These are phyloP conservation scores for Dendrocincla fuliginosa DNA, from an alignment of 2,797 vertebrate genomes.

Conservation along the genomic window DNA sequence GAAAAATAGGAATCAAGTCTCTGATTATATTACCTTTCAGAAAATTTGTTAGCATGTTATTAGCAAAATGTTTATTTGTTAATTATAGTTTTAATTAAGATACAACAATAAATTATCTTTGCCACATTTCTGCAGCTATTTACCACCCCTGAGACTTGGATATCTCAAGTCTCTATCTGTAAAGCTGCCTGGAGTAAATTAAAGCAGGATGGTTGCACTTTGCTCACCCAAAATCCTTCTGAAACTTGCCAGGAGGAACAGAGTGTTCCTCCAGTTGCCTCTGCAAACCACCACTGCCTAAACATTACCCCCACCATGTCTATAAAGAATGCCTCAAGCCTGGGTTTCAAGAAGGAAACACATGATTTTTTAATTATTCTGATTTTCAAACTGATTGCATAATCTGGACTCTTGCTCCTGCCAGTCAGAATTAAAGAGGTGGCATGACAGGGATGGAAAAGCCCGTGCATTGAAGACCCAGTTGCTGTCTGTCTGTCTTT, in stretches of 20 bases:
- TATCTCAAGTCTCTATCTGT: slow-evolving; percentile 57
- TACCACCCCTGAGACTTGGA: slow-evolving; percentile 48
- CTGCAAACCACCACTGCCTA: slow-evolving; percentile 1
- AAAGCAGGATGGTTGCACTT: slow-evolving; percentile 43
- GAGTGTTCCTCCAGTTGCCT: neutral
- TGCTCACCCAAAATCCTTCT: slow-evolving; percentile 40
- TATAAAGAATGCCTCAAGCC: neutral
- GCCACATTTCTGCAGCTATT: slow-evolving; percentile 20
- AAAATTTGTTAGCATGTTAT: slow-evolving; percentile 60
- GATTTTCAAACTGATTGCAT: neutral
- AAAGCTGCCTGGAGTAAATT: slow-evolving; percentile 65
- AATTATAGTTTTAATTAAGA: slow-evolving; percentile 68
- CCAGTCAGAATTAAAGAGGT: neutral
- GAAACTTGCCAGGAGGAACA: neutral
- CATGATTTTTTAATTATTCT: neutral
- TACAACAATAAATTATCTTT: slow-evolving; percentile 57
- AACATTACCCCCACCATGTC: neutral
- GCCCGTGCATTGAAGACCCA: neutral
- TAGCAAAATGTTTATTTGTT: slow-evolving; percentile 65
- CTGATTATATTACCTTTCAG: slow-evolving; percentile 56
- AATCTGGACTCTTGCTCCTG: neutral
- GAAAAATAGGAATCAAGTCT: slow-evolving; percentile 11
- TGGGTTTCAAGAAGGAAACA: neutral
- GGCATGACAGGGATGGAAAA: neutral
- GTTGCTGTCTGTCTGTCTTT: neutral